Base-by-base conservation (phyloP, 2,888 invertebrate species). In the Cataglyphis livida region DNA sequence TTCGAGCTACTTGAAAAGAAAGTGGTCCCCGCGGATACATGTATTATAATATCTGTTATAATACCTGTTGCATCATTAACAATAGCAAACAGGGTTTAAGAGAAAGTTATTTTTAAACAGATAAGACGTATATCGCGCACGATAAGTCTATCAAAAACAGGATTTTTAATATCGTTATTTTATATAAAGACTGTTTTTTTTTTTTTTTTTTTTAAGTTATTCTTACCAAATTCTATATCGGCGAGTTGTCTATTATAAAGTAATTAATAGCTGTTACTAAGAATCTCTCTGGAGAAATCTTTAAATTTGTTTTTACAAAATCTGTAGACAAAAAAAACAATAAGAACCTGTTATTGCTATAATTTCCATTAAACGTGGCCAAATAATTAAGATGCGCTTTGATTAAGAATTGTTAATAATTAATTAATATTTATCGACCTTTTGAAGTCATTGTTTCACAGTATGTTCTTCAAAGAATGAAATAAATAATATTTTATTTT, bases 21-120 rank as follows among this genome's bases (percentile, higher is more conserved):
- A 75, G 21, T 75, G 48, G 18, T 0, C 15, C 15, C 12, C 5
- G 73, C 59, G 12, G 28, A 10, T 25, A n/a, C 35, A 38, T 12
- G 5, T 64, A n/a, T 35, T 38, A 41, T 38, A 59, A 35, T 35
- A 35, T 35, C 35, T 1, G 28, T 28, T 28, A 1, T 28, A 28
- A 62, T 15, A 28, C 44, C 44, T 74, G 15, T 44, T 35, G 64
- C 48, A 64, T 48, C 35, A 71, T 57, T 71, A 75, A 75, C 10
- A 74, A 64, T 48, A 32, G 32, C 32, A 64, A 64, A 48, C 48
- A 62, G 12, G 15, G 0, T 32, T 73, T 73, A 7, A 38, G 25
- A 62, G 25, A 62, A 51, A 48, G 18, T 25, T 65, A 65, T 51
- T 48, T 65, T 10, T 21, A n/a, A 51, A 25, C 32, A 51, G 35